Base-by-base conservation (phyloP, 1,140 invertebrate genomes). In the Dendroctonus valens region DNA sequence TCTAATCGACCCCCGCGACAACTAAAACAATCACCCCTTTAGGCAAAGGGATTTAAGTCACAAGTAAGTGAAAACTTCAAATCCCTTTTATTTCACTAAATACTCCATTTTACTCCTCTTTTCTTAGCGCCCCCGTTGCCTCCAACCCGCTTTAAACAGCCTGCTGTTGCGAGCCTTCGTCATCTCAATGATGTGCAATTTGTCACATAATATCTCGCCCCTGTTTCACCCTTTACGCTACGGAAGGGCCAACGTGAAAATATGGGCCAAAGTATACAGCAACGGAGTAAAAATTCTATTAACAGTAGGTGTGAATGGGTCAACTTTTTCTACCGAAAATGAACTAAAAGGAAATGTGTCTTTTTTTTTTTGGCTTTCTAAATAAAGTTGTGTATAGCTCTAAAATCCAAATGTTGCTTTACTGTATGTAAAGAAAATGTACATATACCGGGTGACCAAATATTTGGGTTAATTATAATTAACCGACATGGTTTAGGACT, bases 151-250 rank as follows among this genome's bases (percentile, higher is more conserved):
- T 70, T 69, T 67, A 64, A 55, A 60, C 15, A 64, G 69, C 44
- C 58, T 61, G 46, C 55, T 44, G 50, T 41, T 59, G 41, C 50
- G 55, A 65, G 58, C 67, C 60, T 66, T 67, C 69, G 71, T 72
- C 69, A 70, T 72, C 72, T 73, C 75, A 75, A 76, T 76, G 73
- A 75, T 75, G 75, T 72, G 71, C 73, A 75, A 76, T 76, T 76
- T 76, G 75, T 76, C 74, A 76, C 75, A 75, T 75, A 76, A 75
- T 76, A 76, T 76, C 72, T 64, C 65, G 55, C 52, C 68, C 65
- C 51, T 73, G 55, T 71, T 68, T 62, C 68, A 65, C 69, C 69
- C 65, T 65, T 66, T 69, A 69, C 44, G 41, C 49, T 38, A 39
- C 38, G 42, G 50, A 53, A 53, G 37, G 11, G 62, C 14, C 26